Conservation (phyloP, 2,888 invertebrate species). For the Drosophila affinis region DNA sequence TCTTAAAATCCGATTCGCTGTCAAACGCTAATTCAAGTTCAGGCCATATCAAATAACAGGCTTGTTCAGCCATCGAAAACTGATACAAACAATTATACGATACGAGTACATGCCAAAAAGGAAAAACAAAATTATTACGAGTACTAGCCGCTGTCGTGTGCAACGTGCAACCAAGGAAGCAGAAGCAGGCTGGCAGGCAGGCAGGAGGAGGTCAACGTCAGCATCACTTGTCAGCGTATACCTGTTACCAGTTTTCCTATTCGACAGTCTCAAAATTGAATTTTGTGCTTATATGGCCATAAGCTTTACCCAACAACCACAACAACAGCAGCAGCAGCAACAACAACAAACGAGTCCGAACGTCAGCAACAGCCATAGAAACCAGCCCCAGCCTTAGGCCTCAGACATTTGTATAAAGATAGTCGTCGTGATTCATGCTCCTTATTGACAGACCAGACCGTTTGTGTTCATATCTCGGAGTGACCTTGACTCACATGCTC, state of each 20-base stretch:
- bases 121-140: slow-evolving; percentile 46
- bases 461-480: not conserved
- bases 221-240: slow-evolving; percentile 29
- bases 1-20: slow-evolving; percentile 74
- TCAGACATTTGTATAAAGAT: slow-evolving; percentile 19
- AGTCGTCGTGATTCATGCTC: slow-evolving; percentile 42
- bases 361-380: slow-evolving; percentile 19
- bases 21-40: slow-evolving; percentile 79
- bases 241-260: slow-evolving; percentile 68
- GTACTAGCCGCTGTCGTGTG: slow-evolving; percentile 55
- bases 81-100: slow-evolving; percentile 60
- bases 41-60: slow-evolving; percentile 76
- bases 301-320: slow-evolving; percentile 59
- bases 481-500: slow-evolving; percentile 41
- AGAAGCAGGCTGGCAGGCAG: slow-evolving; percentile 52
- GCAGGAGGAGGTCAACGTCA: slow-evolving; percentile 73
- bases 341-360: slow-evolving; percentile 18
- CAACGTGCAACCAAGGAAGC: slow-evolving; percentile 36
- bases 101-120: slow-evolving; percentile 56
- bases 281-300: slow-evolving; percentile 77
- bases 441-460: slow-evolving; percentile 26
- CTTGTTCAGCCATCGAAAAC: slow-evolving; percentile 46
- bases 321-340: slow-evolving; percentile 9
- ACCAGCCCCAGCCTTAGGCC: slow-evolving; percentile 15
- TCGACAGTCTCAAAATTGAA: slow-evolving; percentile 68